A percentile compares a stretch with the other conserved stretches of the same genome.
phyloP scores from a whole-genome alignment of 2,113 vertebrate species.

The Chinchilla lanigera region DNA sequence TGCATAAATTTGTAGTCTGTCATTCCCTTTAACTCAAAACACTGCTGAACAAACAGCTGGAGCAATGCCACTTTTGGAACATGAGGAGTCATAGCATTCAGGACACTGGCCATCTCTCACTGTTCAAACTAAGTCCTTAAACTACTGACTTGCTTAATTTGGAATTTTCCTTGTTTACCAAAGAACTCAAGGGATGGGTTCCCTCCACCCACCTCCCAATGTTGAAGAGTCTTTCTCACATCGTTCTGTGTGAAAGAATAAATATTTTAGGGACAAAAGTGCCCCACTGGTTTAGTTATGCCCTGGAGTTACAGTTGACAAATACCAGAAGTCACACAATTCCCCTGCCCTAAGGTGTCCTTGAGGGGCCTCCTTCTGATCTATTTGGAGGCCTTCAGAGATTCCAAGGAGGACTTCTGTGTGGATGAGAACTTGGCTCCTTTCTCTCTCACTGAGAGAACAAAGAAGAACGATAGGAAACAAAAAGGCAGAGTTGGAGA shows the following conservation, averaged over 20 bases:
- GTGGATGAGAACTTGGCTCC: background rate
- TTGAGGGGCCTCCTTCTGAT: background rate
- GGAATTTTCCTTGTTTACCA: conserved; percentile 13
- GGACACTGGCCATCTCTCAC: conserved; percentile 20
- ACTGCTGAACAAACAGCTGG: conserved; percentile 63
- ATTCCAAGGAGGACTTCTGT: conserved; percentile 12
- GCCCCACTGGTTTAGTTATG: background rate
- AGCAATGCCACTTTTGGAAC: conserved; percentile 51
- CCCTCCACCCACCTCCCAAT: background rate
- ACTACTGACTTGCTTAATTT: conserved; percentile 29
- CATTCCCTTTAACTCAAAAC: conserved; percentile 76
- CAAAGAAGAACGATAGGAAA: background rate
- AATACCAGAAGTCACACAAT: background rate
- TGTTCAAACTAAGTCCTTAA: conserved; percentile 42
- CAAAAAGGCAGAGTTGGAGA: background rate
- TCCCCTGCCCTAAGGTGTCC: background rate
- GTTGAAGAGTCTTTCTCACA: conserved; percentile 9
- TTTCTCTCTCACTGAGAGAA: conserved; percentile 27
- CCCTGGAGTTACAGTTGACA: background rate
- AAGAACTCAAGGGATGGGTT: background rate
- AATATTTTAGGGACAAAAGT: background rate
- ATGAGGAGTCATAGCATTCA: conserved; percentile 22
- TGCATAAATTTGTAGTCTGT: conserved; percentile 70
- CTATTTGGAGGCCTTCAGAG: background rate
- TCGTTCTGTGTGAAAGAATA: background rate